These are phyloP conservation scores for Sarcoramphus papa DNA, from an alignment of 2,797 vertebrate species.

Conservation along the genomic window DNA sequence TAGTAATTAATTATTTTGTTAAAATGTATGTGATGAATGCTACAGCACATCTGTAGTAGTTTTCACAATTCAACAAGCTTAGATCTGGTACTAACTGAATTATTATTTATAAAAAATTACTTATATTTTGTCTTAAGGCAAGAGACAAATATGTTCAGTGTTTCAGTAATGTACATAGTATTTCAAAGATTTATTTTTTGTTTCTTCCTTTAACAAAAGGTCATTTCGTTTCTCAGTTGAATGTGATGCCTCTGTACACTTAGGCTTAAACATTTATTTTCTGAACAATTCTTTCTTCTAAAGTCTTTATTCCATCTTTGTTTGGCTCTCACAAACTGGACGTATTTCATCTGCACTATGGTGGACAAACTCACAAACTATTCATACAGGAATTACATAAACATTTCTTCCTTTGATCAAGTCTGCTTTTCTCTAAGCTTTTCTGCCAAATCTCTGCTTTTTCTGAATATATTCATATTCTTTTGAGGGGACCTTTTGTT, in stretches of 20 bases:
- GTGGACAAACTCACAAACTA: neutral
- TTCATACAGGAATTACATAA: neutral
- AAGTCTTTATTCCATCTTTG: neutral
- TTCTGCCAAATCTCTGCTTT: neutral
- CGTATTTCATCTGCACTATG: neutral
- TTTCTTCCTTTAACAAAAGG: neutral
- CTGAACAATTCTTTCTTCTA: neutral
- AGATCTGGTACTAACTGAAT: neutral
- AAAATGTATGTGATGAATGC: neutral
- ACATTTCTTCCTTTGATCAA: neutral
- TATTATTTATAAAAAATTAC: neutral
- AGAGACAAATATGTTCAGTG: neutral
- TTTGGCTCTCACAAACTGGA: neutral
- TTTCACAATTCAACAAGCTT: neutral
- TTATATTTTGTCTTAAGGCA: neutral
- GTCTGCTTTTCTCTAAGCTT: neutral
- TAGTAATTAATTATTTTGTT: neutral
- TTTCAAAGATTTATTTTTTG: neutral
- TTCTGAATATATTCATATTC: neutral
- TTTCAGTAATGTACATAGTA: neutral
- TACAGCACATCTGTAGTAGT: neutral
- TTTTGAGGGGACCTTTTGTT: neutral
- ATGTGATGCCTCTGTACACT: neutral
- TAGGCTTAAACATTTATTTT: neutral
- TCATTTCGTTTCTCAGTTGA: neutral